Base-by-base conservation (phyloP, 64 coral and sea anemone species). In the Montipora capricornis region DNA sequence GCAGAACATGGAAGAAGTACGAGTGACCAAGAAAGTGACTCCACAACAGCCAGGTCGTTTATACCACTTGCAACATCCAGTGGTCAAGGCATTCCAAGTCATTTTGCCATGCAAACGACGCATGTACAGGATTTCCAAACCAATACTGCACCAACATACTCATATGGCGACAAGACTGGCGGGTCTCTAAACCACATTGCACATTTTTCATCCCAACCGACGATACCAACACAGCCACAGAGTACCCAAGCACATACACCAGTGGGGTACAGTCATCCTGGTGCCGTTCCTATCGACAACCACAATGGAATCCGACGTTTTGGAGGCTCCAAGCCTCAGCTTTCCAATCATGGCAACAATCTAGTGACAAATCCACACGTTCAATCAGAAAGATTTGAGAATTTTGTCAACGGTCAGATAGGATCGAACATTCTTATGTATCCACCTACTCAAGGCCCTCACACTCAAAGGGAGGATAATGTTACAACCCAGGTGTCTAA, bases 381-480 rank as follows among this genome's bases (percentile, higher is more conserved):
- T 37, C 37, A 37, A 37, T 37, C 37, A 37, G 37, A 37, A 2
- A 37, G 37, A 37, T 37, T 37, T 37, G 37, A 37, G 2, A 37
- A 37, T 37, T 2, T 37, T 51, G 19, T 62, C 46, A 44, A 86
- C 0, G 16, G 29, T 1, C 62, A 86, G 47, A 49, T 50, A 73
- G 44, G 82, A 49, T 86, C 82, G 9, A 86, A 86, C 82, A 86
- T 86, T 71, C 15, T 86, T 66, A 50, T 86, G 66, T 86, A 86
- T 64, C 82, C 82, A 73, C 82, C 82, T 6, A 71, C 44, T 46
- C 82, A 73, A 24, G 82, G 17, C 17, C 62, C 61, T 12, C 51
- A 71, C 17, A 84, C 16, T 7, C 81, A 84, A 8, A 16, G 6
- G 19, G 29, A 12, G 2, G 47, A 48, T 12, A 84, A 58, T 46